Evolutionary conservation across 2,113 vertebrate species (phyloP).

Genomic region (Epinephelus lanceolatus): DNA sequence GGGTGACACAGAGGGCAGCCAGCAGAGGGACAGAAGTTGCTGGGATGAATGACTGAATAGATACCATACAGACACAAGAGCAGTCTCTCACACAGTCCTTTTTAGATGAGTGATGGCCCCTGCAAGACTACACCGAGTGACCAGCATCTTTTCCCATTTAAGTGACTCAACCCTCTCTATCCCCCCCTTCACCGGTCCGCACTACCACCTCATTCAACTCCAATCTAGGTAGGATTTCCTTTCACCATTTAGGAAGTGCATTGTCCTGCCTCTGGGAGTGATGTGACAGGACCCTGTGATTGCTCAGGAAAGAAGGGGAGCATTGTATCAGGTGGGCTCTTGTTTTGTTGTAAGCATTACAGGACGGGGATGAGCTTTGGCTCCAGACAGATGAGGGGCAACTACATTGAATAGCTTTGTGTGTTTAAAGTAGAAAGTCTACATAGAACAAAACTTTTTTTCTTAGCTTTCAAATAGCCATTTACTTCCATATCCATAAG

Average conservation of each 20-base stretch:
- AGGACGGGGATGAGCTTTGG: constrained; percentile 61
- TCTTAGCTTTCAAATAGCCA: not conserved
- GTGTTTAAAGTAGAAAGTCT: constrained; percentile 10
- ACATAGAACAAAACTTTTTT: not conserved
- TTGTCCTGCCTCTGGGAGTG: constrained; percentile 78
- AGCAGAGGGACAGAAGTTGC: constrained; percentile 49
- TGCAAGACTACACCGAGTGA: constrained; percentile 75
- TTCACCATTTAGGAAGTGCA: constrained; percentile 80
- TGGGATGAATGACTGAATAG: constrained; percentile 66
- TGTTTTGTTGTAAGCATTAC: constrained; percentile 60
- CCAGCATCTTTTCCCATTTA: constrained; percentile 72
- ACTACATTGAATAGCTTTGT: not conserved
- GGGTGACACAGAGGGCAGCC: constrained; percentile 78
- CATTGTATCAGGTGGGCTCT: constrained; percentile 71
- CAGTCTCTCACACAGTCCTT: constrained; percentile 61
- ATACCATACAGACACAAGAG: constrained; percentile 59
- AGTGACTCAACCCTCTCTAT: constrained; percentile 55
- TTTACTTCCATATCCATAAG: not conserved
- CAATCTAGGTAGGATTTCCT: constrained; percentile 79
- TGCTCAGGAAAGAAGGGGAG: constrained; percentile 73
- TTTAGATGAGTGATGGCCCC: constrained; percentile 73
- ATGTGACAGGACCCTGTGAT: constrained; percentile 74
- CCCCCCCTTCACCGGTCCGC: constrained; percentile 10
- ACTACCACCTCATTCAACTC: constrained; percentile 73
- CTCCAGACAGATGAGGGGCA: constrained; percentile 47